Evolutionary conservation across 2,888 invertebrate genomes (phyloP).

Genomic region (Agapostemon virescens): DNA sequence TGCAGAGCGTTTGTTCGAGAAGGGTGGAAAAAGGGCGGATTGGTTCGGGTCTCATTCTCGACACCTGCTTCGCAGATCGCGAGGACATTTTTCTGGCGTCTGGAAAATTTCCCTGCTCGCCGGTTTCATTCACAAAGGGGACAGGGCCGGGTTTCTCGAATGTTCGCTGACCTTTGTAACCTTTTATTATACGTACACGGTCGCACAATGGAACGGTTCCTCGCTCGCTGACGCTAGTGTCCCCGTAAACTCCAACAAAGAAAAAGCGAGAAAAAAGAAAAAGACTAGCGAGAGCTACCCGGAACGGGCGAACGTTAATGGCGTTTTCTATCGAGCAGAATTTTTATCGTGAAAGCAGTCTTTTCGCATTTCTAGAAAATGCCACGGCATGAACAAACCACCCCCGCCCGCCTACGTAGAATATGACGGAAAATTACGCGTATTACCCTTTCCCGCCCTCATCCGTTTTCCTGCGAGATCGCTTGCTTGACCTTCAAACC

Average conservation of each 20-base stretch:
- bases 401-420: neutral
- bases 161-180: conserved; percentile 50
- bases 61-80: conserved; percentile 51
- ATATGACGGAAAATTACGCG: neutral
- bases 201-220: conserved; percentile 47
- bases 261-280: neutral
- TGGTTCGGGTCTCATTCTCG: conserved; percentile 38
- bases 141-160: conserved; percentile 27
- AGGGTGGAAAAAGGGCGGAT: conserved; percentile 8
- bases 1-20: conserved; percentile 19
- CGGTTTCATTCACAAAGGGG: conserved; percentile 35
- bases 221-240: conserved; percentile 5
- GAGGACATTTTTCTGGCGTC: conserved; percentile 47
- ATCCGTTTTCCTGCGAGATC: neutral
- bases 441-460: neutral
- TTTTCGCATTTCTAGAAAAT: neutral
- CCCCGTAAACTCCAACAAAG: conserved; percentile 28
- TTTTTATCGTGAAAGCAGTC: conserved; percentile 13
- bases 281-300: neutral
- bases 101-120: conserved; percentile 34
- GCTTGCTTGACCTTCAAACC: neutral
- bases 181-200: conserved; percentile 43
- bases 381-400: neutral
- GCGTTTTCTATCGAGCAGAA: conserved; percentile 30
- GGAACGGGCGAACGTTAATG: conserved; percentile 46